A percentile compares a stretch with the other conserved stretches of the same genome.
Evolutionary conservation across 1,140 invertebrate species (phyloP).

Genomic region (Drosophila ficusphila): DNA sequence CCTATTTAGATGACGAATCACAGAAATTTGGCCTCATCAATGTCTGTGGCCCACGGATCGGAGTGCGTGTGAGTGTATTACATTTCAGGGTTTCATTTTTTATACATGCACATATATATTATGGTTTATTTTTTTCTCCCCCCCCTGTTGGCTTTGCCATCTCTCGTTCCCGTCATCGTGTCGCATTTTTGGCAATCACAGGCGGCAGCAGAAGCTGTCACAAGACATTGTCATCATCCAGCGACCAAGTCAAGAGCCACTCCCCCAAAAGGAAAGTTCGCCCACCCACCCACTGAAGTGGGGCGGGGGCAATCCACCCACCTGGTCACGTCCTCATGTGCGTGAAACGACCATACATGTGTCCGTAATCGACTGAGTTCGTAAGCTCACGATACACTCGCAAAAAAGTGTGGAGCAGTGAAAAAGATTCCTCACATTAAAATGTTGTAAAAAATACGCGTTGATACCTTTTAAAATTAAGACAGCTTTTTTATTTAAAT

Average conservation of each 20-base stretch:
- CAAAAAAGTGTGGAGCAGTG: not conserved
- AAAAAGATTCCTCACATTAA: too few relatives aligned
- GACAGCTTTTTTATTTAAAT: not conserved
- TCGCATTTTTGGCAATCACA: conserved; percentile 80
- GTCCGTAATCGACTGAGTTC: conserved; percentile 64
- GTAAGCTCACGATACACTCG: conserved; percentile 4
- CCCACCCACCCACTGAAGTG: not conserved
- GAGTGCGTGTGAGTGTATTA: conserved; percentile 70
- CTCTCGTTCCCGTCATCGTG: conserved; percentile 72
- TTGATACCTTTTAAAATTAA: too few relatives aligned
- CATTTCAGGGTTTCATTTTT: conserved; percentile 65
- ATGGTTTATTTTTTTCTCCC: conserved; percentile 6
- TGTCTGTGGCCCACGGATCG: conserved; percentile 56
- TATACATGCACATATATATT: conserved; percentile 21
- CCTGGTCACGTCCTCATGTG: conserved; percentile 59
- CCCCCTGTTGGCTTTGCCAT: conserved; percentile 60
- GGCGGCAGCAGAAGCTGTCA: conserved; percentile 70
- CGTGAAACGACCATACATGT: conserved; percentile 56
- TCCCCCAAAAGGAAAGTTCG: not conserved
- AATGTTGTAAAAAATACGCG: not conserved
- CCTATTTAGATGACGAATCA: conserved; percentile 81
- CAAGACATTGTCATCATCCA: conserved; percentile 78
- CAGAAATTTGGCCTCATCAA: conserved; percentile 81
- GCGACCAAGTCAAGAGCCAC: conserved; percentile 39
- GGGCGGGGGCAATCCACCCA: conserved; percentile 38